Conservation (phyloP, 2,113 vertebrate species). For the Tonatia bakeri region DNA sequence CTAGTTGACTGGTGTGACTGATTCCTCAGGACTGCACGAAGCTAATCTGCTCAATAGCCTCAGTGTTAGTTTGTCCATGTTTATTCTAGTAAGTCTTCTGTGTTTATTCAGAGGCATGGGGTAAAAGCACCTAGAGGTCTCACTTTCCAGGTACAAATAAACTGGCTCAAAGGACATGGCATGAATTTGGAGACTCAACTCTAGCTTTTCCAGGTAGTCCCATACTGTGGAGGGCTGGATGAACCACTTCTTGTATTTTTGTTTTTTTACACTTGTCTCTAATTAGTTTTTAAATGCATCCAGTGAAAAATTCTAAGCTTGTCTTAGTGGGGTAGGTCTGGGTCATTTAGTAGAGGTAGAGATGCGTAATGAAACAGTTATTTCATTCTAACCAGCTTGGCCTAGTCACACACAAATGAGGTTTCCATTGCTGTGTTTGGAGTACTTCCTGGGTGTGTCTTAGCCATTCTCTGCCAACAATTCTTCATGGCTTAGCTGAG, state of each 20-base stretch:
- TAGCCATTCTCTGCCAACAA: background rate
- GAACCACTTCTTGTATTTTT: background rate
- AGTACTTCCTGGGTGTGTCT: background rate
- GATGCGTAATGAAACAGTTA: background rate
- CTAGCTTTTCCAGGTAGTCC: background rate
- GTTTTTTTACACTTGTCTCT: background rate
- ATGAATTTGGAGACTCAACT: background rate
- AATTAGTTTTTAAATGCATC: background rate
- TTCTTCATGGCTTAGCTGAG: background rate
- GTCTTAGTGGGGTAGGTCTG: background rate
- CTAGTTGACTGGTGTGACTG: conserved; percentile 7
- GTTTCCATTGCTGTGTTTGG: background rate
- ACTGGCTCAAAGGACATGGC: background rate
- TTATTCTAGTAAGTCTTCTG: background rate
- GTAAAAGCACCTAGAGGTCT: background rate
- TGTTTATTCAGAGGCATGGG: background rate
- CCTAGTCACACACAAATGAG: background rate
- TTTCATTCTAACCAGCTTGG: background rate
- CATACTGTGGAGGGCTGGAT: background rate
- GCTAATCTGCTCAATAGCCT: background rate
- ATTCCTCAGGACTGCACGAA: background rate
- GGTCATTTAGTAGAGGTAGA: background rate
- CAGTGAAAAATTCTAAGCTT: background rate
- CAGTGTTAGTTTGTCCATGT: background rate
- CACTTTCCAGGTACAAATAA: background rate